Evolutionary conservation across 2,113 vertebrate genomes (phyloP).

Genomic region (Hemichromis elongatus): DNA sequence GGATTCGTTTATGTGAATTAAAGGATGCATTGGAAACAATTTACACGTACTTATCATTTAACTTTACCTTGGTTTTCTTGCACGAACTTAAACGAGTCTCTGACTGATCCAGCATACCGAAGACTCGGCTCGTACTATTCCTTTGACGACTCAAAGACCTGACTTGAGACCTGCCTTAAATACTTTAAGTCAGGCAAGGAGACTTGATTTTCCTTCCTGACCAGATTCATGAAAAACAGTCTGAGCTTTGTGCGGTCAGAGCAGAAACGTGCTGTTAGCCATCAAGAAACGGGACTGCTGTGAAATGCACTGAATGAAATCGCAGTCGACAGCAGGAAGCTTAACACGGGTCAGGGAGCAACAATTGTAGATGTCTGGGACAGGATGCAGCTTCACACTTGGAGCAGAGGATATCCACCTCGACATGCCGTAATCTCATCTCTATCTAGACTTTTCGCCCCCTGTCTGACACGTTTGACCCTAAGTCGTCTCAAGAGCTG

Average conservation of each 20-base stretch:
- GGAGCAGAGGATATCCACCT: conserved; percentile 52
- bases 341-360: background rate
- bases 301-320: background rate
- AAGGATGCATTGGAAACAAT: background rate
- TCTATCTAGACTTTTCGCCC: background rate
- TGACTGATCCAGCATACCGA: background rate
- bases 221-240: background rate
- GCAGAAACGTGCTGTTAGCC: background rate
- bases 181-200: background rate
- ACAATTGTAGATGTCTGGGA: conserved; percentile 31
- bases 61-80: background rate
- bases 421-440: background rate
- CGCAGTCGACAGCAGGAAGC: conserved; percentile 19
- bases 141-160: background rate
- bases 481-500: background rate
- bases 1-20: background rate
- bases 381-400: conserved; percentile 67
- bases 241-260: background rate
- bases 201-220: background rate
- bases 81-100: background rate
- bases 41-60: background rate
- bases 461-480: conserved; percentile 12
- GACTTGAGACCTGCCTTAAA: background rate
- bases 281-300: background rate
- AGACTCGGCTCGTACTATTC: background rate